Conservation (phyloP, 2,888 invertebrate genomes). For the Aporophyla nigra region DNA sequence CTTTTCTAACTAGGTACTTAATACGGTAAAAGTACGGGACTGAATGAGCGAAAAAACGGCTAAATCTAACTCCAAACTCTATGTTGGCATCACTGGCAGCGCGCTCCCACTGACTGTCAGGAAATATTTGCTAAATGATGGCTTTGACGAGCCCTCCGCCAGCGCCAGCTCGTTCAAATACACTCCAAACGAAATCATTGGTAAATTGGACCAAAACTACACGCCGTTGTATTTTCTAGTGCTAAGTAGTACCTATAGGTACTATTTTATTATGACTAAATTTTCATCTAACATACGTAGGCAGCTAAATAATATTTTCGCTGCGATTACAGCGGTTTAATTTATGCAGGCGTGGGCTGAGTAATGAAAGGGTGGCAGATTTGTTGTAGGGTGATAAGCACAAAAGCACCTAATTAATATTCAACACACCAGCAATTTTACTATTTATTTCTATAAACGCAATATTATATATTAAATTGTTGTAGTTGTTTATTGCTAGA, state of each 20-base stretch:
- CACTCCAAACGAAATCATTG: constrained; percentile 67
- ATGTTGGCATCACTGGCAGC: constrained; percentile 6
- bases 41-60: neutral
- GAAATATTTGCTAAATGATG: constrained; percentile 78
- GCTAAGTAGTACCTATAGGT: neutral
- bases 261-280: neutral
- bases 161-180: constrained; percentile 62
- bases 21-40: neutral
- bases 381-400: constrained; percentile 32
- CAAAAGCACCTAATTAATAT: constrained; percentile 29
- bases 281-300: neutral
- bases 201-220: constrained; percentile 61
- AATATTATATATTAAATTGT: constrained; percentile 6
- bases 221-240: constrained; percentile 12
- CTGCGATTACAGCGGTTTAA: constrained; percentile 36
- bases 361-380: constrained; percentile 22
- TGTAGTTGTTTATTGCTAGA: constrained; percentile 14
- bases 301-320: constrained; percentile 3
- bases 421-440: constrained; percentile 15
- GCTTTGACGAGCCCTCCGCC: constrained; percentile 70
- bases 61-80: neutral
- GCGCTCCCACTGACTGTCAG: constrained; percentile 66
- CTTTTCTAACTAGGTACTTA: neutral
- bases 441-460: constrained; percentile 19
- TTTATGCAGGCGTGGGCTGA: constrained; percentile 19